A percentile compares a stretch with the other conserved stretches of the same genome.
Evolutionary conservation across 1,140 invertebrate species (phyloP).

Genomic region (Formica selysi): DNA sequence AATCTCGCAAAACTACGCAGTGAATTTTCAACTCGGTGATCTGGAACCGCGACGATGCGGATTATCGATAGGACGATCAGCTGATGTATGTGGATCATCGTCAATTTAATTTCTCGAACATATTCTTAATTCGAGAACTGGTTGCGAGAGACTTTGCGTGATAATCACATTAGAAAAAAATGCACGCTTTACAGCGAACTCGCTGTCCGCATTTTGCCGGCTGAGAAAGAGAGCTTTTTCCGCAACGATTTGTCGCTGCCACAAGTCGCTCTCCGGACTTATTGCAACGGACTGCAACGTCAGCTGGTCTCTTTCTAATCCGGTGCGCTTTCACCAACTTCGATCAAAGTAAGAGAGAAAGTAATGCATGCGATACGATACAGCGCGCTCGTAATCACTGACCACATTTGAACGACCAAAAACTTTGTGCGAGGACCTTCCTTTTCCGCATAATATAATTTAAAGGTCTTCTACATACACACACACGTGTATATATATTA

Average conservation of each 20-base stretch:
- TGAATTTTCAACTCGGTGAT: not conserved
- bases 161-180: not conserved
- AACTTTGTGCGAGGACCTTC: too few relatives aligned
- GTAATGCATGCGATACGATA: not conserved
- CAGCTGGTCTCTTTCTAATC: not conserved
- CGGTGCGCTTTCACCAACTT: slow-evolving; percentile 25
- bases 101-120: not conserved
- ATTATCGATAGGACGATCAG: not conserved
- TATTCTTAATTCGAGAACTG: not conserved
- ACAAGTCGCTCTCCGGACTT: not conserved
- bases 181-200: not conserved
- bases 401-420: too few relatives aligned
- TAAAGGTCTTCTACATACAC: not conserved
- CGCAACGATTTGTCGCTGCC: not conserved
- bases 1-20: not conserved
- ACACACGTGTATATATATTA: not conserved
- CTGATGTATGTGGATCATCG: not conserved
- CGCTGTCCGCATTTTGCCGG: not conserved
- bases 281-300: not conserved
- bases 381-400: not conserved
- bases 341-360: slow-evolving; percentile 51
- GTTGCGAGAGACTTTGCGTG: not conserved
- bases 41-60: not conserved
- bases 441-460: not conserved
- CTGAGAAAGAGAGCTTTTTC: not conserved